phyloP scores from a whole-genome alignment of 2,797 vertebrate species.

The Chromis chromis region DNA sequence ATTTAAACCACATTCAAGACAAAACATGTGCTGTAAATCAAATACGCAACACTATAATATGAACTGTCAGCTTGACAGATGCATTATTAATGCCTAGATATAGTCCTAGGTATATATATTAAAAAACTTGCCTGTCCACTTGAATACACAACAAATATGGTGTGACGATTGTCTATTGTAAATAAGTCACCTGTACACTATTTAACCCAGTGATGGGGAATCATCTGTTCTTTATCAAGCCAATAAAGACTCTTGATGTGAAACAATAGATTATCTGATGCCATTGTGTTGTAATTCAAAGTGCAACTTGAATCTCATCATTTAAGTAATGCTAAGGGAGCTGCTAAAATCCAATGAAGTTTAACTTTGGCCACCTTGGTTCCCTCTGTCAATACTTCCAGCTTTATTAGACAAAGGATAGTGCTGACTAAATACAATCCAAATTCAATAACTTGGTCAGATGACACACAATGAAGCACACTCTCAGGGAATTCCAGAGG shows the following conservation, averaged over 20 bases:
- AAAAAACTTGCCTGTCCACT: background rate
- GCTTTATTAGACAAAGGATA: slow-evolving; percentile 20
- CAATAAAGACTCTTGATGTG: too few species aligned
- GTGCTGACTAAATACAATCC: slow-evolving; percentile 22
- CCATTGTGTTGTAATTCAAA: background rate
- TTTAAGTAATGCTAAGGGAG: background rate
- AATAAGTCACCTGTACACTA: background rate
- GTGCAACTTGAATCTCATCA: slow-evolving; percentile 4
- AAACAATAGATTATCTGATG: slow-evolving; percentile 7
- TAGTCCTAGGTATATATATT: background rate
- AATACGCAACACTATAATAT: too few species aligned
- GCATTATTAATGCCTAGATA: too few species aligned
- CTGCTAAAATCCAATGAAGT: background rate
- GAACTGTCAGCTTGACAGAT: too few species aligned
- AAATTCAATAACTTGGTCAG: slow-evolving; percentile 53
- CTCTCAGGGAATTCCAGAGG: slow-evolving; percentile 21
- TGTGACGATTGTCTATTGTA: background rate
- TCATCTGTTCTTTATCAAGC: background rate
- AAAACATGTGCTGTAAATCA: background rate
- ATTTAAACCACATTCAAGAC: background rate
- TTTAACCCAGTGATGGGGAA: background rate
- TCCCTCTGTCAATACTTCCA: background rate
- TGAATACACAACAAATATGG: background rate
- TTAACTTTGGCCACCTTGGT: background rate
- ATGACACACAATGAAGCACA: slow-evolving; percentile 28